A percentile compares a stretch with the other conserved stretches of the same genome.
phyloP scores from a whole-genome alignment of 2,797 vertebrate species.

The Neolamprologus multifasciatus region DNA sequence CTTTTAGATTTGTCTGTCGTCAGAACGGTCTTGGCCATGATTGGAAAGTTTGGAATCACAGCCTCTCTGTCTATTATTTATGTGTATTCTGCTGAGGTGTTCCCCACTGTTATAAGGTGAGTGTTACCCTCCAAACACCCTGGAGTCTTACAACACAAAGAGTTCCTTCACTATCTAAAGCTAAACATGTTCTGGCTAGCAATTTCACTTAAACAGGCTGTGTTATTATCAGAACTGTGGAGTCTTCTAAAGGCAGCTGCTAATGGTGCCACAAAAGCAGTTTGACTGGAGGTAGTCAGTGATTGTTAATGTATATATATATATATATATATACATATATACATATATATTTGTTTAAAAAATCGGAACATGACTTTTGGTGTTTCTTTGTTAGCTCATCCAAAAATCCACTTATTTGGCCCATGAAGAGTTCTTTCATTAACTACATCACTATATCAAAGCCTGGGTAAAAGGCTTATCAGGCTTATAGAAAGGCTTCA shows the following conservation, averaged over 20 bases:
- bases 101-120: constrained; percentile 83
- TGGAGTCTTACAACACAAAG: not conserved
- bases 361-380: not conserved
- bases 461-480: not conserved
- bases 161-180: not conserved
- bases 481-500: not conserved
- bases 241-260: not conserved
- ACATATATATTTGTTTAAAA: not conserved
- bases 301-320: not conserved
- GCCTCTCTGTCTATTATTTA: constrained; percentile 77
- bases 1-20: constrained; percentile 59
- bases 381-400: not conserved
- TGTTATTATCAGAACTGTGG: not conserved
- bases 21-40: constrained; percentile 73
- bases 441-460: not conserved
- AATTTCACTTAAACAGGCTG: not conserved
- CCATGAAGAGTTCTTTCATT: not conserved
- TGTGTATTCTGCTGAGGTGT: constrained; percentile 79
- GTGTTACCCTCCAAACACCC: not conserved
- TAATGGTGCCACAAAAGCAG: not conserved
- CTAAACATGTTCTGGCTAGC: not conserved
- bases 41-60: constrained; percentile 77
- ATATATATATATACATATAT: no score
- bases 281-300: not conserved
- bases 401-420: not conserved